Percentiles rank a stretch among this genome's conserved stretches.
Evolutionary conservation across 92 coral and sea anemone genomes (phyloP).

Genomic region (Galaxea fascicularis): DNA sequence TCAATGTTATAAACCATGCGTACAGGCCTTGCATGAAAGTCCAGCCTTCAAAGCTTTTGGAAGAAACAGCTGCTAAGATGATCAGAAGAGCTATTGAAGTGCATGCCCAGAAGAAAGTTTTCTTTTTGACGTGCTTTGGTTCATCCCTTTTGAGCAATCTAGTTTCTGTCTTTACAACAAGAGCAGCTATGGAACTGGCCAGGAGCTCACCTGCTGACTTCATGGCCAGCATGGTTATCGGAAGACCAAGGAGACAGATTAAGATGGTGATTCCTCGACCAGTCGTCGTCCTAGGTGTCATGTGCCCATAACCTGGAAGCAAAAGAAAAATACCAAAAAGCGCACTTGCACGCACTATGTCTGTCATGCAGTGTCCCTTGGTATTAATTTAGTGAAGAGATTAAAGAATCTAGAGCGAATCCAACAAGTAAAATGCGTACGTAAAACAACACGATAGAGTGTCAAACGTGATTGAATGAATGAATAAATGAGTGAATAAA

Average conservation of each 20-base stretch:
- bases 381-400: no score
- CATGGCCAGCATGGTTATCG: slow-evolving; percentile 35
- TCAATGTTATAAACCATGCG: slow-evolving; percentile 36
- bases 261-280: slow-evolving; percentile 45
- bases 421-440: no score
- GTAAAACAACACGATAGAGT: no score
- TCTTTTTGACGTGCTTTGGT: slow-evolving; percentile 7
- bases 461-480: no score
- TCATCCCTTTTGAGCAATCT: slow-evolving; percentile 1
- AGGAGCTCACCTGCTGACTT: slow-evolving; percentile 23
- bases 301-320: slow-evolving; percentile 29
- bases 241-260: slow-evolving; percentile 20
- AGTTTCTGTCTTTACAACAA: slow-evolving; percentile 27
- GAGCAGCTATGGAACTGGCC: background rate
- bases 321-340: background rate
- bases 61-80: background rate
- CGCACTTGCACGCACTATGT: no score
- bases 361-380: no score
- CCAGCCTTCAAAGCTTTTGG: background rate
- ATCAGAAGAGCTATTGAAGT: background rate
- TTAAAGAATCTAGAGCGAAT: no score
- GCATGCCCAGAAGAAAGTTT: background rate
- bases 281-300: slow-evolving; percentile 29
- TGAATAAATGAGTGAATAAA: no score
- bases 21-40: slow-evolving; percentile 20